These are phyloP conservation scores for Tetragnatha montana DNA, from an alignment of 2,888 invertebrate genomes.

Conservation along the genomic window DNA sequence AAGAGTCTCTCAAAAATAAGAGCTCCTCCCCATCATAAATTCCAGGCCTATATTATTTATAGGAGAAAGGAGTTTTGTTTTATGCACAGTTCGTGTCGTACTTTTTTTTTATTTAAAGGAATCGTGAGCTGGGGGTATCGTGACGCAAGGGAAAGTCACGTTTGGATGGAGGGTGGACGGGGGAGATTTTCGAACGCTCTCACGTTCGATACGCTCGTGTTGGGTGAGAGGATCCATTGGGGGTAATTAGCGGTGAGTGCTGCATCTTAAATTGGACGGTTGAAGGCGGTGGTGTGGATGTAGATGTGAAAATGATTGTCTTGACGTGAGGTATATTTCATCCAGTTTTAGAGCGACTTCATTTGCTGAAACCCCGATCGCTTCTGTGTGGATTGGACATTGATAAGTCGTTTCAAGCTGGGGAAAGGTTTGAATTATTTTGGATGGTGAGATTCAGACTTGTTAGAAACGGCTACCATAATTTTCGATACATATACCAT, in stretches of 20 bases:
- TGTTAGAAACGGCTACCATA: no score
- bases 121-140: slow-evolving; percentile 2
- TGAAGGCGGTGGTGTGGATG: no score
- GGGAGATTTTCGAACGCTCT: slow-evolving; percentile 15
- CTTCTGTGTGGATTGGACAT: no score
- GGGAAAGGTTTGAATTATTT: no score
- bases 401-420: no score
- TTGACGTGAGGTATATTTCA: background rate
- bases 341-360: background rate
- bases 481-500: no score
- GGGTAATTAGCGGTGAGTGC: background rate
- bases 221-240: background rate
- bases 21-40: background rate
- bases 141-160: slow-evolving; percentile 37
- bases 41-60: slow-evolving; percentile 22
- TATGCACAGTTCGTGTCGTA: slow-evolving; percentile 35
- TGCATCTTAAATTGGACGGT: background rate
- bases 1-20: slow-evolving; percentile 1
- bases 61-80: slow-evolving; percentile 15
- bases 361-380: no score
- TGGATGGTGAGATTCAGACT: no score
- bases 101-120: background rate
- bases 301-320: no score
- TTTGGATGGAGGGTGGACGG: slow-evolving; percentile 31
- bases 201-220: slow-evolving; percentile 45